Base-by-base conservation (phyloP, 2,888 invertebrate genomes). In the Tortricodes alternella region DNA sequence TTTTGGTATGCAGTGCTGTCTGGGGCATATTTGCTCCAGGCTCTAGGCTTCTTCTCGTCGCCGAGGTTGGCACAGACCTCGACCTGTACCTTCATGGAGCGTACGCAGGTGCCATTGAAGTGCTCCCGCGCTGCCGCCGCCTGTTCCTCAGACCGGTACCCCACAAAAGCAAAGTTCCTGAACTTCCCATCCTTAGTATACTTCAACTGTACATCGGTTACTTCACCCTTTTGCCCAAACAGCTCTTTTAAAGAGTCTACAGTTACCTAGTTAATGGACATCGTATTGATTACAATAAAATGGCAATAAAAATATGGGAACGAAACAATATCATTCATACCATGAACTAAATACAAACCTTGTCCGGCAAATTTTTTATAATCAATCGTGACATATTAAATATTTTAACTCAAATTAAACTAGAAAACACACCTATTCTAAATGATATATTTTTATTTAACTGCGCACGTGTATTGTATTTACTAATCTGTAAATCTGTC, bases 151-250 rank as follows among this genome's bases (percentile, higher is more conserved):
- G 92, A 93, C 74, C 96, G 94, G 80, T 94, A 99, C 5, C 99
- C 99, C 66, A 99, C 91, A 76, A 99, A 99, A 3, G 95, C 97
- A 87, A 99, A 99, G 70, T 96, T 95, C 58, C 99, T 92, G 79
- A 99, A 99, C 75, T 94, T 94, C 6, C 99, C 98, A 89, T 97
- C 95, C 67, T 95, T 93, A 0, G 97, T 97, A 73, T 96, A 98
- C 80, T 99, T 99, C 5, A 99, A 84, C 71, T 97, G 96, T 5
- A 98, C 93, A 88, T 99, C 99, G 5, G 99, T 99, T 6, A 99
- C 94, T 61, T 93, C 93, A 16, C 98, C 98, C 73, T 96, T 95
- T 68, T 94, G 83, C 44, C 94, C 92, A 80, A 99, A 98, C 50
- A 95, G 78, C 65, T 94, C 92, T 67, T 93, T 93, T 9, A 99